phyloP scores from a whole-genome alignment of 2,797 vertebrate species.

The Microtus agrestis region DNA sequence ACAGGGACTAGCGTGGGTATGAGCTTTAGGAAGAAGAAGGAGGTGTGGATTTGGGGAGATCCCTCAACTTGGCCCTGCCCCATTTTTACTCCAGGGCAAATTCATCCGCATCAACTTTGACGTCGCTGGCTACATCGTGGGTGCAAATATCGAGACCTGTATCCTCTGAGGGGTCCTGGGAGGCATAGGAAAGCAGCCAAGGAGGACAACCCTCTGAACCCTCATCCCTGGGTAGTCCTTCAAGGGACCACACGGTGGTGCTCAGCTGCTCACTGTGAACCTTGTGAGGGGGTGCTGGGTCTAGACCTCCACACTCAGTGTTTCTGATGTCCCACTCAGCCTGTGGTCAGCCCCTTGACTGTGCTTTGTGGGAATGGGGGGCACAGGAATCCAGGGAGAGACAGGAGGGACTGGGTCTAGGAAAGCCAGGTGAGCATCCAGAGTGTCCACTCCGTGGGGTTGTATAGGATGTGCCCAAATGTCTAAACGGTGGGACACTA shows the following conservation, averaged over 20 bases:
- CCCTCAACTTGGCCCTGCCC: accelerated
- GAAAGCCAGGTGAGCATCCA: neutral
- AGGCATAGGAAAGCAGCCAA: accelerated
- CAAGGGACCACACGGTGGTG: too few relatives aligned
- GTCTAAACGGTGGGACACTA: too few relatives aligned
- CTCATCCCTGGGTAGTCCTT: too few relatives aligned
- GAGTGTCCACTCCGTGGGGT: neutral
- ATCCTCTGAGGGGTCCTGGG: conserved; percentile 85
- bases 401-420: neutral
- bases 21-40: neutral
- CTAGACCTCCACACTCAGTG: neutral
- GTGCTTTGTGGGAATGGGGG: neutral
- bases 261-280: too few relatives aligned
- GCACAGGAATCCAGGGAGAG: neutral
- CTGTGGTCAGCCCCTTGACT: neutral
- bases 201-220: neutral
- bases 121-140: conserved; percentile 95
- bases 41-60: neutral
- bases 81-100: conserved; percentile 90
- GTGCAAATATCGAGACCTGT: conserved; percentile 97
- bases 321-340: neutral
- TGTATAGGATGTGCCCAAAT: accelerated
- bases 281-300: too few relatives aligned
- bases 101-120: conserved; percentile 98
- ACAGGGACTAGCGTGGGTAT: neutral